Percentiles rank a stretch among this genome's conserved stretches.
Conservation (phyloP, 2,888 invertebrate genomes). For the Polymixis lichenea region DNA sequence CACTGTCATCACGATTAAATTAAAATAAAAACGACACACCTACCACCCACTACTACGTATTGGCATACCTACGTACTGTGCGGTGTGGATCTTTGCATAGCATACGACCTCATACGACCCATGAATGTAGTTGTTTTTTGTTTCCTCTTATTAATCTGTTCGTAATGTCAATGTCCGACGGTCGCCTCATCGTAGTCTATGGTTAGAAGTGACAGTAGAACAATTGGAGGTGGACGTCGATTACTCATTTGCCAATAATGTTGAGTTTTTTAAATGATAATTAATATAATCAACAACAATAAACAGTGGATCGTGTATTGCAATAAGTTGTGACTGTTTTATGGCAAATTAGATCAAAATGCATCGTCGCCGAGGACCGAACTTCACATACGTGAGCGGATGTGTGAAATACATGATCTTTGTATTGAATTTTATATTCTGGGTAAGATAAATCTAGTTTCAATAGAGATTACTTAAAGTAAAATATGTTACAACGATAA, state of each 20-base stretch:
- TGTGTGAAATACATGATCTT: slow-evolving; percentile 98
- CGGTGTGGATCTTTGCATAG: neutral
- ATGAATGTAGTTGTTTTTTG: neutral
- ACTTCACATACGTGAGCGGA: slow-evolving; percentile 95
- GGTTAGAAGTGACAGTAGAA: slow-evolving; percentile 56
- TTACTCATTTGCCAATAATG: slow-evolving; percentile 61
- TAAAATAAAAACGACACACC: too few relatives aligned
- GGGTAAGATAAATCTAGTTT: slow-evolving; percentile 92
- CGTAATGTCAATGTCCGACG: slow-evolving; percentile 45
- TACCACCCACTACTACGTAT: too few relatives aligned
- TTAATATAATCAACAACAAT: slow-evolving; percentile 45
- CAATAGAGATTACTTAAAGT: neutral
- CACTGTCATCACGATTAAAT: too few relatives aligned
- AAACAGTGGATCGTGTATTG: slow-evolving; percentile 42
- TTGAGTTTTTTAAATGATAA: slow-evolving; percentile 46
- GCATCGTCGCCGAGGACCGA: slow-evolving; percentile 92
- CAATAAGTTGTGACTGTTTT: slow-evolving; percentile 31
- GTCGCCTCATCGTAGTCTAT: slow-evolving; percentile 15
- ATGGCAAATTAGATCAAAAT: slow-evolving; percentile 77
- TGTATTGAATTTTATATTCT: slow-evolving; percentile 96
- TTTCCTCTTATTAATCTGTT: slow-evolving; percentile 15
- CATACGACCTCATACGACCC: neutral
- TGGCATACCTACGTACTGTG: neutral
- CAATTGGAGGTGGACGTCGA: slow-evolving; percentile 58
- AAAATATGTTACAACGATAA: neutral